phyloP scores from a whole-genome alignment of 2,888 invertebrate genomes.

The Tribolium freemani region DNA sequence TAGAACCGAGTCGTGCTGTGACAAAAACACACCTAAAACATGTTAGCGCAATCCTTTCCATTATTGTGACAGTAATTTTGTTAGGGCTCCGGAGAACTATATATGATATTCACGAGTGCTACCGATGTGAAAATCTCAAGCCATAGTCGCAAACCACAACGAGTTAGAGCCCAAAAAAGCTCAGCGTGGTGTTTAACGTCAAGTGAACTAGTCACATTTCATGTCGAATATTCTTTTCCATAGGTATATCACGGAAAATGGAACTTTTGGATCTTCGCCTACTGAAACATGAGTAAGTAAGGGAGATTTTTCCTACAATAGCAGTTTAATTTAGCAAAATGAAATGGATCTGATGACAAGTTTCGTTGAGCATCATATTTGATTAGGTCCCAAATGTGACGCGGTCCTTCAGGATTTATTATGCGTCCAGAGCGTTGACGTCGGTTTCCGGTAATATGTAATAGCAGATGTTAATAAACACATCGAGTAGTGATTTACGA shows the following conservation, averaged over 20 bases:
- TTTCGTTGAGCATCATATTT: constrained; percentile 2
- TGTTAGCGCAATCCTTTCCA: constrained; percentile 58
- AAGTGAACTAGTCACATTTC: constrained; percentile 18
- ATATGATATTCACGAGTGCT: constrained; percentile 56
- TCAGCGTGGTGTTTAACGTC: constrained; percentile 3
- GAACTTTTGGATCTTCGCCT: no score
- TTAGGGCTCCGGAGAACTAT: constrained; percentile 53
- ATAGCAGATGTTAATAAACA: constrained; percentile 46
- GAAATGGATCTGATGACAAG: background rate
- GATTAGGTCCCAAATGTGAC: constrained; percentile 35
- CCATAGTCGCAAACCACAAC: constrained; percentile 4
- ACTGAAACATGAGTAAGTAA: no score
- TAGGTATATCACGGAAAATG: no score
- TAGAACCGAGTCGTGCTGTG: constrained; percentile 42
- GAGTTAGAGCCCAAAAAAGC: constrained; percentile 10
- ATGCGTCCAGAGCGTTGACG: constrained; percentile 23
- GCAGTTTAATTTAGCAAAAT: no score
- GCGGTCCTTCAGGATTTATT: constrained; percentile 42
- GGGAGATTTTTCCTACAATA: no score
- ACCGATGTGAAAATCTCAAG: constrained; percentile 43
- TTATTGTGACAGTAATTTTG: constrained; percentile 60
- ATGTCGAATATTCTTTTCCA: constrained; percentile 9
- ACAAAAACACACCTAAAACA: constrained; percentile 58
- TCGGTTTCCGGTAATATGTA: constrained; percentile 42
- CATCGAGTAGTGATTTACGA: constrained; percentile 43